Percentiles rank a stretch among this genome's conserved stretches.
Evolutionary conservation across 30 jellyfish, hydroid and myxozoan species (phyloP).

Genomic region (Calvadosia cruxmelitensis): DNA sequence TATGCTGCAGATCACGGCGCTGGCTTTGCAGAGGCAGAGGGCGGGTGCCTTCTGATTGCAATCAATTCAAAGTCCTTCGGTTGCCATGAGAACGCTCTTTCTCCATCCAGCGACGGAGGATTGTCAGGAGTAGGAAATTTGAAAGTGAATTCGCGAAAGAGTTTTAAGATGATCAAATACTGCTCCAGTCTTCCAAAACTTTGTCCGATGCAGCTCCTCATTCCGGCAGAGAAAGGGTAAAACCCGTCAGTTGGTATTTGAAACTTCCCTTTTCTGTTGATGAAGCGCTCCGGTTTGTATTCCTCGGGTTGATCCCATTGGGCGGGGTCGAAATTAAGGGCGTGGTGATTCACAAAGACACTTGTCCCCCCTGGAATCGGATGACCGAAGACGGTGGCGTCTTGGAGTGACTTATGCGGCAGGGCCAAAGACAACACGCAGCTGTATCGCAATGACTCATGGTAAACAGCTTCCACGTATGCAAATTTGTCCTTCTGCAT

Average conservation of each 20-base stretch:
- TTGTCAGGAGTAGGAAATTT: not conserved
- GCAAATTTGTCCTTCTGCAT: not conserved
- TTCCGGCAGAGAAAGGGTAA: not conserved
- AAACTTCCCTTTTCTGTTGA: not conserved
- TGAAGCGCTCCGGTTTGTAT: not conserved
- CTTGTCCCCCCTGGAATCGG: not conserved
- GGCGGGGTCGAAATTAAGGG: not conserved
- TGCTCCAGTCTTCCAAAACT: not conserved
- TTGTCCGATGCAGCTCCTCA: not conserved
- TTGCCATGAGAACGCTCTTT: not conserved
- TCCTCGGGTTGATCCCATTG: slow-evolving; percentile 1
- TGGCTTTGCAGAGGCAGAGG: too few relatives aligned
- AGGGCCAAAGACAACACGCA: not conserved
- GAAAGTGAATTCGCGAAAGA: not conserved
- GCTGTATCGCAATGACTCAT: not conserved
- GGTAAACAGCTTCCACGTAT: not conserved
- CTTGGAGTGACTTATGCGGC: not conserved
- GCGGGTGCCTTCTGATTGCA: not conserved
- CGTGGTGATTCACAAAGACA: not conserved
- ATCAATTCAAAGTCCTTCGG: not conserved
- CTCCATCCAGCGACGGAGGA: not conserved
- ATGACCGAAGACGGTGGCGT: not conserved
- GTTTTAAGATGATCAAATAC: not conserved
- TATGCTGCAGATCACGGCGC: too few relatives aligned
- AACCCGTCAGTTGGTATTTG: not conserved